Base-by-base conservation (phyloP, 2,113 vertebrate genomes). In the Progne subis region DNA sequence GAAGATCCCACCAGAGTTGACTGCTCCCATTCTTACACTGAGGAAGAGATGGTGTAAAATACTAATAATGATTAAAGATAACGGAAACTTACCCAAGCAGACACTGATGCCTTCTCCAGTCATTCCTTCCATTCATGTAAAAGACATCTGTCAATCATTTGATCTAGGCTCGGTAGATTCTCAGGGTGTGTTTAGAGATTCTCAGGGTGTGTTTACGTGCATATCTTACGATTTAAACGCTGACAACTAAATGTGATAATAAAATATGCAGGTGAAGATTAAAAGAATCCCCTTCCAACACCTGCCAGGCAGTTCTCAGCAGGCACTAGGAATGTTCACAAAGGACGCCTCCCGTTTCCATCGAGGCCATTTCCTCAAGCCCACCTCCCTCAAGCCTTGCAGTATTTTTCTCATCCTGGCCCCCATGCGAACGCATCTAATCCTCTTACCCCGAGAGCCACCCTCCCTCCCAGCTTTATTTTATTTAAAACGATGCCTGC, bases 1-100 rank as follows among this genome's bases (percentile, higher is more conserved):
- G n/a, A 81, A 84, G 59, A 89, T 29, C 63, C 53, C 43, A 75
- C 11, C 53, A 59, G 56, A 29, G 64, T 47, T 61, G 61, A 29
- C 19, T 24, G 37, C 18, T 88, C 85, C 70, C 68, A 17, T 53
- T 74, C 44, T 47, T 47, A 86, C 32, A 10, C 34, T 15, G 12
- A 57, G 41, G 11, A 52, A 82, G 56, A 41, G 49, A 34, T 0
- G 3, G 75, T 81, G 46, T 31, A 83, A 88, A 89, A 20, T 9
- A 34, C 55, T 47, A 64, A 67, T 31, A 82, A 93, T 60, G 71
- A 91, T 80, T 53, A 60, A 71, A 89, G 83, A 32, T 31, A 89
- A 86, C 0, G 59, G 56, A 88, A 95, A 96, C 95, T 97, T 91
- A 97, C 97, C 96, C 18, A 79, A 82, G 95, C 76, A 82, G 93